These are phyloP conservation scores for Lacerta bilineata DNA, from an alignment of 2,797 vertebrate species.

Conservation along the genomic window DNA sequence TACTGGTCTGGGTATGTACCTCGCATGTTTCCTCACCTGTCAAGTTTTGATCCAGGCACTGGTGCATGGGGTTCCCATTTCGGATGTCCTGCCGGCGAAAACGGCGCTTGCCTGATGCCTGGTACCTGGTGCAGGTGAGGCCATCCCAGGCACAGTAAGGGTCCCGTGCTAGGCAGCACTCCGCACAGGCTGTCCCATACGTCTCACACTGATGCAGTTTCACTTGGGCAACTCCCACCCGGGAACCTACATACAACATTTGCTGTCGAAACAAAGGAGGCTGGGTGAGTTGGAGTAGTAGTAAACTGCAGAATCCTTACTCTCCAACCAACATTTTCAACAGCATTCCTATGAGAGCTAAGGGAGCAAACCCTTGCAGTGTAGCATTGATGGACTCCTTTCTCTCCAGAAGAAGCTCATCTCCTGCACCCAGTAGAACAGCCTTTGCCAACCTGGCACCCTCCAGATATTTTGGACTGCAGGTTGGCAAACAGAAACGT, in stretches of 20 bases:
- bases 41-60: slow-evolving; percentile 90
- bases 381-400: neutral
- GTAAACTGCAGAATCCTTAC: fast-evolving
- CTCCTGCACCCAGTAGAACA: too few relatives aligned
- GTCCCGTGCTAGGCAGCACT: slow-evolving; percentile 95
- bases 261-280: slow-evolving; percentile 80
- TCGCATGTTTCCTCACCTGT: slow-evolving; percentile 79
- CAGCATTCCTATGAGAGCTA: neutral
- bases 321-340: neutral
- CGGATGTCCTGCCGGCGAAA: slow-evolving; percentile 88
- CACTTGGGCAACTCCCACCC: slow-evolving; percentile 86
- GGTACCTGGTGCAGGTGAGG: slow-evolving; percentile 84
- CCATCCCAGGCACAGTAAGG: slow-evolving; percentile 97
- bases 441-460: too few relatives aligned
- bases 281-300: neutral
- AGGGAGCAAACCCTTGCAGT: neutral
- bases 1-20: neutral
- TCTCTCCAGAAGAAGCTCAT: neutral
- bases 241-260: slow-evolving; percentile 89
- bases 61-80: slow-evolving; percentile 87
- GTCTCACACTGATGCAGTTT: slow-evolving; percentile 90
- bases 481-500: neutral
- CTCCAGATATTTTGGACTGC: too few relatives aligned
- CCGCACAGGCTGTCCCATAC: slow-evolving; percentile 91
- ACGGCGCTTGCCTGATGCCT: slow-evolving; percentile 85